These are phyloP conservation scores for Dasyurus viverrinus DNA, from an alignment of 2,113 vertebrate genomes.

Conservation along the genomic window DNA sequence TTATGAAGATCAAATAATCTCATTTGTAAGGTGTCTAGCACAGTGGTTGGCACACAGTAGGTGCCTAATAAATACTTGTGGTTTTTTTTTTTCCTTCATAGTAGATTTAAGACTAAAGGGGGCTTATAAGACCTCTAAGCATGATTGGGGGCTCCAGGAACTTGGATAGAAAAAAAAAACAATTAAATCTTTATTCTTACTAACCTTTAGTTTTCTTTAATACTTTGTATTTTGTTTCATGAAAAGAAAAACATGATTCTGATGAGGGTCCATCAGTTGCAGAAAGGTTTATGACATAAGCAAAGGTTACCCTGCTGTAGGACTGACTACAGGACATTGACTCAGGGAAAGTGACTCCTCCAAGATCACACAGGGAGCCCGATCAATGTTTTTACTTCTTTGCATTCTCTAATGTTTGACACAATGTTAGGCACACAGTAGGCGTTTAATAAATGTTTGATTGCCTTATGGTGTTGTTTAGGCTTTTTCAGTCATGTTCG, in stretches of 20 bases:
- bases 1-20: too few relatives aligned
- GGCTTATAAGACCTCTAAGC: background rate
- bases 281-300: too few relatives aligned
- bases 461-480: constrained; percentile 4
- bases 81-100: too few relatives aligned
- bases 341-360: background rate
- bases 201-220: background rate
- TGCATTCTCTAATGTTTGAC: background rate
- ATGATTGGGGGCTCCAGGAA: background rate
- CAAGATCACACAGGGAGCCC: background rate
- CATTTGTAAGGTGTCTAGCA: too few relatives aligned
- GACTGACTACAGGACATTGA: too few relatives aligned
- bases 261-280: background rate
- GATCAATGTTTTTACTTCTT: background rate
- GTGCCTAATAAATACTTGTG: too few relatives aligned
- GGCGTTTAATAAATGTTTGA: background rate
- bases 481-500: background rate
- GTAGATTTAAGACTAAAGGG: too few relatives aligned
- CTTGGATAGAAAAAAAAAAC: background rate
- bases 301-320: too few relatives aligned
- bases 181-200: background rate
- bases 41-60: too few relatives aligned
- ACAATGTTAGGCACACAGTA: background rate
- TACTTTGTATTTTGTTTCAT: background rate
- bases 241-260: too few relatives aligned